These are phyloP conservation scores for Keiferia lycopersicella DNA, from an alignment of 2,888 invertebrate genomes.

Conservation along the genomic window DNA sequence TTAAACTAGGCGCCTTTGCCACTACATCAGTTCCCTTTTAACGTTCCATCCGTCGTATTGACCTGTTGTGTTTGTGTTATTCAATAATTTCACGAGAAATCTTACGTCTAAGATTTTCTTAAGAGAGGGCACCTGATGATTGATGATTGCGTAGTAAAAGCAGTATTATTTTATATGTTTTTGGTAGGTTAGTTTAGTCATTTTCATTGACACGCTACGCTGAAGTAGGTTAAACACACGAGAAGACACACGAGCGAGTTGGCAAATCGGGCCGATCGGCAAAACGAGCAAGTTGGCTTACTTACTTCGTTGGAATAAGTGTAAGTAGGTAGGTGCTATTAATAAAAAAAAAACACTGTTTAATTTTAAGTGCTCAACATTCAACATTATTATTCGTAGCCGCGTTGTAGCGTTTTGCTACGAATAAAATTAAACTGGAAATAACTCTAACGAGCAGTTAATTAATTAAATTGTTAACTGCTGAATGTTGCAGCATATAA, in stretches of 20 bases:
- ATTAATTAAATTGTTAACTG: slow-evolving; percentile 4
- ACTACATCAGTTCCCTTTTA: slow-evolving; percentile 66
- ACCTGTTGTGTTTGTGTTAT: background rate
- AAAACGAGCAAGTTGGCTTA: no score
- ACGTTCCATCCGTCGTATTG: slow-evolving; percentile 38
- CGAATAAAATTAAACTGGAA: slow-evolving; percentile 5
- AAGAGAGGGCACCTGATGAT: background rate
- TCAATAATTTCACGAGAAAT: background rate
- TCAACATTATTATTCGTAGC: background rate
- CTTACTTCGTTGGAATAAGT: no score
- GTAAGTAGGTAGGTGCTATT: no score
- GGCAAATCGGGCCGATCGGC: no score
- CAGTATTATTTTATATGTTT: no score
- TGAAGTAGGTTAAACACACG: no score
- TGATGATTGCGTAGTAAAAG: background rate
- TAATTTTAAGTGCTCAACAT: background rate
- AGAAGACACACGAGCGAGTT: no score
- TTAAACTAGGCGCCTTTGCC: slow-evolving; percentile 68
- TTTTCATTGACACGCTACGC: no score
- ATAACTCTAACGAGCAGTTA: slow-evolving; percentile 7
- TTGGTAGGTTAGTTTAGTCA: no score
- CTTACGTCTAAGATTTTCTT: background rate
- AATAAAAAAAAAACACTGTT: no score
- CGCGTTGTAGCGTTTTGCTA: background rate
- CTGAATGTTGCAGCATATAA: background rate